Percentiles rank a stretch among this genome's conserved stretches.
Evolutionary conservation across 2,113 vertebrate species (phyloP).

Genomic region (Cinclus mexicanus): DNA sequence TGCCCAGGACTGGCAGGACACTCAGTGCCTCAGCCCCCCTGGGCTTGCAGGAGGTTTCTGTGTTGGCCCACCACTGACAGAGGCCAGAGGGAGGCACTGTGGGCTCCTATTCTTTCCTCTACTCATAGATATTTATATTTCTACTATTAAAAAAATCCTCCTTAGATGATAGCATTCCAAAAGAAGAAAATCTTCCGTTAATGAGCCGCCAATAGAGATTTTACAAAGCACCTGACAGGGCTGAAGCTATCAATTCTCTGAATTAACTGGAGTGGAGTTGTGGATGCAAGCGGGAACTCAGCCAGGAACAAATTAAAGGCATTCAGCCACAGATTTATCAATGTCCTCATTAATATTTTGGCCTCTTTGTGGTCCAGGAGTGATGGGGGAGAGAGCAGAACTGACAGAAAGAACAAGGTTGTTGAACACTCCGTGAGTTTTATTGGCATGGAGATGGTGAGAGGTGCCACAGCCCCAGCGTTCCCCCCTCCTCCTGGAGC

Average conservation of each 20-base stretch:
- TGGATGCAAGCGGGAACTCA: neutral
- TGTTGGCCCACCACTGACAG: neutral
- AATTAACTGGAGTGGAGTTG: constrained; percentile 36
- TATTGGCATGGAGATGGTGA: neutral
- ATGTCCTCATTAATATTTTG: constrained; percentile 39
- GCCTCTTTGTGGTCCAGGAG: neutral
- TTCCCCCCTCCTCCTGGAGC: fast-evolving
- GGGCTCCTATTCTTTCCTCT: neutral
- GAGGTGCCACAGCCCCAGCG: neutral
- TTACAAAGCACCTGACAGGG: constrained; percentile 32
- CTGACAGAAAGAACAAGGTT: neutral
- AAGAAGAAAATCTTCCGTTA: constrained; percentile 35
- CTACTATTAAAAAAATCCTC: neutral
- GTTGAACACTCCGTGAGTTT: neutral
- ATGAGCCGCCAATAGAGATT: constrained; percentile 36
- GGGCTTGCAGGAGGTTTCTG: neutral
- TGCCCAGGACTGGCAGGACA: neutral
- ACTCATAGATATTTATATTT: neutral
- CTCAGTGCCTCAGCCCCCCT: neutral
- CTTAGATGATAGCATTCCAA: neutral
- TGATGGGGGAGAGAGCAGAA: neutral
- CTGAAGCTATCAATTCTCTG: constrained; percentile 39
- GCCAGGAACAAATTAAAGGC: constrained; percentile 50
- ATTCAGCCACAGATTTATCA: constrained; percentile 57
- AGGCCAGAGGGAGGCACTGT: neutral